These are phyloP conservation scores for Rhincodon typus DNA, from an alignment of 2,797 vertebrate species.

Conservation along the genomic window DNA sequence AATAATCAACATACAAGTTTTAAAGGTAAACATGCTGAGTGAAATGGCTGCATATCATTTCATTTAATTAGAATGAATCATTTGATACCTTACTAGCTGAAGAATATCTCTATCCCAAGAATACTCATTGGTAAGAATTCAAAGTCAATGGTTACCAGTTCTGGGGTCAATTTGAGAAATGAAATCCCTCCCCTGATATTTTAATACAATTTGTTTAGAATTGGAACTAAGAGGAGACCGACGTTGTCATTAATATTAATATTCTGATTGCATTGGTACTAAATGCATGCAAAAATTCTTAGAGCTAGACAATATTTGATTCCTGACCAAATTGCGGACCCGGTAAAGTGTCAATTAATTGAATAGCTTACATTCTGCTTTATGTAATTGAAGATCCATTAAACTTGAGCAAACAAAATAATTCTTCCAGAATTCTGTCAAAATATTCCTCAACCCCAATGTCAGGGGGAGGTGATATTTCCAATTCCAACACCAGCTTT, in stretches of 20 bases:
- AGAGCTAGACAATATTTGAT: background rate
- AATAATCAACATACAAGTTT: no score
- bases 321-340: background rate
- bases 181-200: background rate
- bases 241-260: background rate
- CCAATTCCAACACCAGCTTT: background rate
- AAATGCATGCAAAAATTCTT: background rate
- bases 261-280: background rate
- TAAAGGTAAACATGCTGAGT: no score
- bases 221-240: background rate
- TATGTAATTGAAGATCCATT: background rate
- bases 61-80: no score
- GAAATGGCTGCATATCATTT: no score
- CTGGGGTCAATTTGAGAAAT: background rate
- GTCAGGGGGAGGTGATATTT: background rate
- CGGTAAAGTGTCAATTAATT: background rate
- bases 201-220: no score
- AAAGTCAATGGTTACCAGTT: background rate
- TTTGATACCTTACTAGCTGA: no score
- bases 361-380: background rate
- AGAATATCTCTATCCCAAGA: no score
- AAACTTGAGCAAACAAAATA: background rate
- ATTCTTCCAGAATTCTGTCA: background rate
- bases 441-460: background rate
- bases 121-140: no score